phyloP scores from a whole-genome alignment of 2,113 vertebrate species.

The Crotalus helleri region DNA sequence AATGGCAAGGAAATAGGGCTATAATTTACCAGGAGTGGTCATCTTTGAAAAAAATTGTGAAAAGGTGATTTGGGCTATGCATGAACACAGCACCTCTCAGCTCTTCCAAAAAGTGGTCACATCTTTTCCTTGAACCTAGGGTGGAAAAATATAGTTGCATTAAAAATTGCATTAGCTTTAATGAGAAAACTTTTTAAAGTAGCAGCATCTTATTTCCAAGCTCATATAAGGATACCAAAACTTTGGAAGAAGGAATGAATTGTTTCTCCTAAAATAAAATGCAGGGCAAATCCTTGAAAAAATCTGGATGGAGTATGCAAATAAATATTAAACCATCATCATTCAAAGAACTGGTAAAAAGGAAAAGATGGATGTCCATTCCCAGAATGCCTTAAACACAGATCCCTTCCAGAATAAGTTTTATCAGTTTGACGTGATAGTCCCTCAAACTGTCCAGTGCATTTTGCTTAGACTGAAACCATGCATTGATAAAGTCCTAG shows the following conservation, averaged over 20 bases:
- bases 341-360: background rate
- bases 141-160: too few relatives aligned
- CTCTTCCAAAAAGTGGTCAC: too few relatives aligned
- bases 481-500: background rate
- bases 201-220: too few relatives aligned
- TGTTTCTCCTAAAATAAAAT: background rate
- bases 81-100: too few relatives aligned
- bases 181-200: too few relatives aligned
- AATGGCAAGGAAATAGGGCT: too few relatives aligned
- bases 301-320: too few relatives aligned
- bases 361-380: background rate
- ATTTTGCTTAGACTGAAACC: background rate
- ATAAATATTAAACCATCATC: background rate
- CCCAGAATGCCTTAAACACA: background rate
- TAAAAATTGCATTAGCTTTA: too few relatives aligned
- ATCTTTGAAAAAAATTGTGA: too few relatives aligned
- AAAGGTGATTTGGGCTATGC: too few relatives aligned
- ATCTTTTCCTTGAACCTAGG: too few relatives aligned
- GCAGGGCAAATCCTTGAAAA: background rate
- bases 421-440: background rate
- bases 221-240: background rate
- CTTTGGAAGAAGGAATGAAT: background rate
- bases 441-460: background rate
- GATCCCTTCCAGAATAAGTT: background rate
- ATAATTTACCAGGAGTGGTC: too few relatives aligned